These are phyloP conservation scores for Cyanoderma ruficeps DNA, from an alignment of 2,113 vertebrate species.

Conservation along the genomic window DNA sequence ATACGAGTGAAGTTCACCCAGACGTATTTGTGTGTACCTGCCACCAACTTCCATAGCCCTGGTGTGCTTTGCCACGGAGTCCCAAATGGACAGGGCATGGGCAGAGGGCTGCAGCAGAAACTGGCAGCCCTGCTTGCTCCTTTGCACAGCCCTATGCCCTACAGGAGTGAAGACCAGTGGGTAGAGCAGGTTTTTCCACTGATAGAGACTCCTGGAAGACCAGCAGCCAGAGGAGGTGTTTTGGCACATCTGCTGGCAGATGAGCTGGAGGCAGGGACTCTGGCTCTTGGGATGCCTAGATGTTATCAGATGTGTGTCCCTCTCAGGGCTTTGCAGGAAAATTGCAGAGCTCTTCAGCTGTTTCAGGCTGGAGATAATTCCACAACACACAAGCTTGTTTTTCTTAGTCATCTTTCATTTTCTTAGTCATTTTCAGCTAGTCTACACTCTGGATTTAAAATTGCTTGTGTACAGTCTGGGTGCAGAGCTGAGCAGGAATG, in stretches of 20 bases:
- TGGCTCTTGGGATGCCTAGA: neutral
- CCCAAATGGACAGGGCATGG: fast-evolving
- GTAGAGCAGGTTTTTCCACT: neutral
- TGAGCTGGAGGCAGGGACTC: neutral
- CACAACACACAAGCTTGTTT: neutral
- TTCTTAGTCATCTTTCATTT: conserved; percentile 41
- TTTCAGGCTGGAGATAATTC: neutral
- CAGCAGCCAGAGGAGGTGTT: neutral
- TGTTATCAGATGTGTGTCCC: neutral
- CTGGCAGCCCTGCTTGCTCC: neutral
- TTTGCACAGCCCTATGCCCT: neutral
- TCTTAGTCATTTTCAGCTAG: conserved; percentile 29
- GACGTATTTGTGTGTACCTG: neutral
- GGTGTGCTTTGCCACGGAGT: neutral
- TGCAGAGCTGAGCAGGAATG: neutral
- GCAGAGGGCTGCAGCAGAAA: neutral
- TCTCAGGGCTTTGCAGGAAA: neutral
- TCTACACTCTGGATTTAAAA: neutral
- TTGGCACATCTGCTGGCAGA: neutral
- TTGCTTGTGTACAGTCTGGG: neutral
- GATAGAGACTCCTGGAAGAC: neutral
- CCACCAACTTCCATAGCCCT: neutral
- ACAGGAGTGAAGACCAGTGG: neutral
- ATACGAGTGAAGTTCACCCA: neutral
- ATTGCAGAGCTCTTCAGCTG: neutral